Percentiles rank a stretch among this genome's conserved stretches.
Evolutionary conservation across 1,140 invertebrate genomes (phyloP).

Genomic region (Dinothrombium tinctorium): DNA sequence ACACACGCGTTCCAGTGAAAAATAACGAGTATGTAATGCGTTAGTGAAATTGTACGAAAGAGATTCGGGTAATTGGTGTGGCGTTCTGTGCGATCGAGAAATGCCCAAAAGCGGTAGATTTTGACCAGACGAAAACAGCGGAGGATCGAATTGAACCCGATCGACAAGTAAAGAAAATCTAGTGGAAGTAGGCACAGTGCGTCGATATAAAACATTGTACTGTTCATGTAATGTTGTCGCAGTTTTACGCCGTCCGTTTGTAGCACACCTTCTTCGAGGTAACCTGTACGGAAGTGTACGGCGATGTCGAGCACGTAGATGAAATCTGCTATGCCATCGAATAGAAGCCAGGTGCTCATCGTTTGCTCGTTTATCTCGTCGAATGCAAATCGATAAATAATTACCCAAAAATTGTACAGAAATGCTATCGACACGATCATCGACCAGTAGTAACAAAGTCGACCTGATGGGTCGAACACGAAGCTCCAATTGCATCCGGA

Average conservation of each 20-base stretch:
- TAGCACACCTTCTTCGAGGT: constrained; percentile 80
- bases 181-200: constrained; percentile 86
- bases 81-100: constrained; percentile 89
- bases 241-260: constrained; percentile 83
- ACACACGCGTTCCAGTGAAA: constrained; percentile 99
- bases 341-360: constrained; percentile 74
- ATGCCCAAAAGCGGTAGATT: constrained; percentile 93
- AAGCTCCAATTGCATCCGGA: constrained; percentile 55
- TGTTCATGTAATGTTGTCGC: constrained; percentile 92
- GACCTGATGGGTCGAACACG: constrained; percentile 37
- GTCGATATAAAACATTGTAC: constrained; percentile 95
- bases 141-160: constrained; percentile 90
- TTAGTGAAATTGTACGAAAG: constrained; percentile 68
- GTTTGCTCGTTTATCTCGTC: constrained; percentile 49
- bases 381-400: constrained; percentile 94
- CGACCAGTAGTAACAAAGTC: constrained; percentile 83
- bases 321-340: constrained; percentile 90
- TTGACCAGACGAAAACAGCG: constrained; percentile 90
- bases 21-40: constrained; percentile 89
- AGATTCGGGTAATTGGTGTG: constrained; percentile 97
- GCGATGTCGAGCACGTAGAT: constrained; percentile 85
- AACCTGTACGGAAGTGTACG: constrained; percentile 91
- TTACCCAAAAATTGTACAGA: constrained; percentile 96
- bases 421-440: constrained; percentile 92
- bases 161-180: constrained; percentile 92